Base-by-base conservation (phyloP, 2,113 vertebrate species). In the Athene cunicularia region DNA sequence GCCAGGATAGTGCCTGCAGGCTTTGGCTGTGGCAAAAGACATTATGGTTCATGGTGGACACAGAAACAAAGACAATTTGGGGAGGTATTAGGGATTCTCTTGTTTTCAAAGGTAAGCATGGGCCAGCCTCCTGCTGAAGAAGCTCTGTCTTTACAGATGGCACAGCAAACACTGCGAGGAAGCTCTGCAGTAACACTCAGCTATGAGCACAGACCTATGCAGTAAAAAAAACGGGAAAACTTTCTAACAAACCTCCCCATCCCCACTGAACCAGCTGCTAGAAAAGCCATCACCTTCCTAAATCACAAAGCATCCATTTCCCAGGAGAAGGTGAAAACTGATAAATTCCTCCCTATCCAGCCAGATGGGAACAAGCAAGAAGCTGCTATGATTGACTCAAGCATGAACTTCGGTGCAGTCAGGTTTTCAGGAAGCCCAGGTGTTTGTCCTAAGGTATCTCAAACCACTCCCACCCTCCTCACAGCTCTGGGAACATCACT, bases 321-420 rank as follows among this genome's bases (percentile, higher is more conserved):
- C 62, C 4, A 2, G 32, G 32, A 79, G 64, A 43, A 88, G n/a
- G 28, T 6, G 14, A 55, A 79, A 87, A 45, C 12, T 3, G 37
- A 67, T n/a, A 45, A 59, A 64, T 39, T 37, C 47, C 53, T 73
- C 79, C 50, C 79, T 22, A 30, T 27, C 26, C 9, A 7, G 49
- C 15, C 50, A 32, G n/a, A 23, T 3, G 14, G 55, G 50, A 87
- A 49, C 41, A n/a, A 56, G 52, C 19, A 59, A 32, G 66, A 53
- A 50, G 32, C 2, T 0, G 17, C 32, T 16, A 53, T 5, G 10
- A 21, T 1, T 37, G 11, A 37, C 28, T 18, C 20, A 43, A 60
- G 43, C 49, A 27, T 0, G 5, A 56, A 53, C 56, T 41, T 26
- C 7, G 15, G 28, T 11, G 49, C 73, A 45, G 19, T 9, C 70